Evolutionary conservation across 2,113 vertebrate genomes (phyloP), one percentile per base, ranked within the genome.

Genomic region (Anser cygnoides): DNA sequence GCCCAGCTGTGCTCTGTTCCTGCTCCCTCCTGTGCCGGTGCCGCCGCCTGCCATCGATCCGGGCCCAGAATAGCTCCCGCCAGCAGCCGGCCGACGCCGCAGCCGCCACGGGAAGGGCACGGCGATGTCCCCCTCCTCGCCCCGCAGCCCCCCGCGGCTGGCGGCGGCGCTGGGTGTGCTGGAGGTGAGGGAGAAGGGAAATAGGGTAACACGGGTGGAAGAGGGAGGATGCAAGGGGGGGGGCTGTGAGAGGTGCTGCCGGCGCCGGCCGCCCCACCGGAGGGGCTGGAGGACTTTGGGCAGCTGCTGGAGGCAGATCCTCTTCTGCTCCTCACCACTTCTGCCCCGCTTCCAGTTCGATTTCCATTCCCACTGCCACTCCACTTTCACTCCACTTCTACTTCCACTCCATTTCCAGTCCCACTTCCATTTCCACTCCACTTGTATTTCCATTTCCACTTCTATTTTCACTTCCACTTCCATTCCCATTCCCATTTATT

Each of bases 51-150:
- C 82, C 88, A 93, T 93, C 79, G 95, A 96, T 96, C 93, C 4
- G 8, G 65, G 90, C 92, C 95, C 92, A 85, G 93, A 97, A 96
- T 92, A 96, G 93, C 92, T 90, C 68, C 92, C 2, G 21, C 25
- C 78, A 92, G 93, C 95, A 83, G 89, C 66, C 49, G 14, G 63
- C 65, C 0, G 33, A 89, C 86, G 90, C 55, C 1, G 3, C 76
- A 92, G 89, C 29, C 3, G 11, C 14, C 1, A 5, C 43, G 23
- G 91, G 90, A 96, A 95, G 79, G 95, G 63, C 76, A 14, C 19
- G 11, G 55, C 52, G 58, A 33, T 23, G 16, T n/a, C 68, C n/a
- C 49, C n/a, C 35, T 37, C 50, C 26, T 31, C 6, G n/a, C 37
- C 7, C 46, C 15, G 11, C 0, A 2, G 68, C 61, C 74, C 61